These are phyloP conservation scores for Galbula dea DNA, from an alignment of 2,113 vertebrate genomes.

Conservation along the genomic window DNA sequence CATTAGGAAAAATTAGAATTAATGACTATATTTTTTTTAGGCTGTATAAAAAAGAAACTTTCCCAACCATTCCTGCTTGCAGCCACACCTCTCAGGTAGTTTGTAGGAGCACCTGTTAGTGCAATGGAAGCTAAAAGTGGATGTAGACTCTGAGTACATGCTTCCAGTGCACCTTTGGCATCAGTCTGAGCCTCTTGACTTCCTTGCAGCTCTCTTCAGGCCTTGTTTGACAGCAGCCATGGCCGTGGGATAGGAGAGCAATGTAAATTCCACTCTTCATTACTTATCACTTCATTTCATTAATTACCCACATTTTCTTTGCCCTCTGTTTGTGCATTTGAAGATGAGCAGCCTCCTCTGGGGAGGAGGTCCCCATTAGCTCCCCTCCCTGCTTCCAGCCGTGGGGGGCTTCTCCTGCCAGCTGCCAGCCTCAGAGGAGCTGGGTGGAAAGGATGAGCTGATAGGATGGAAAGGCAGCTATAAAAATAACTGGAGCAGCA, in stretches of 20 bases:
- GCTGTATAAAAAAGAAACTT: background rate
- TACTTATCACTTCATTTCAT: background rate
- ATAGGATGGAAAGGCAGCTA: background rate
- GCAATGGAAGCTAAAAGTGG: background rate
- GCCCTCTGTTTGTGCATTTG: accelerated
- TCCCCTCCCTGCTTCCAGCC: background rate
- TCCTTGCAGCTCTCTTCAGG: background rate
- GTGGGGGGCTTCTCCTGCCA: background rate
- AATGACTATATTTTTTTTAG: background rate
- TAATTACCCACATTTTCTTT: background rate
- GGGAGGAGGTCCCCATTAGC: background rate
- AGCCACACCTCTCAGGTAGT: background rate
- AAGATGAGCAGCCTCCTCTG: background rate
- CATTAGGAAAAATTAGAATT: background rate
- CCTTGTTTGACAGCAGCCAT: background rate
- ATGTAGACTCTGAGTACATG: no score
- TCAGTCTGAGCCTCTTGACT: background rate
- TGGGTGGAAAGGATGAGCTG: background rate
- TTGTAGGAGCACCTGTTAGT: background rate
- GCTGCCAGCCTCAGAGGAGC: background rate
- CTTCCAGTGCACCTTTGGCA: background rate
- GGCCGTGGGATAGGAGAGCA: background rate
- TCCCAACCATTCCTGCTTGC: background rate
- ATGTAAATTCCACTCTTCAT: background rate
- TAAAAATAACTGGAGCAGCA: background rate